These are phyloP conservation scores for Patiria miniata DNA, from an alignment of 35 echinoderm and acorn worm genomes.

Conservation along the genomic window DNA sequence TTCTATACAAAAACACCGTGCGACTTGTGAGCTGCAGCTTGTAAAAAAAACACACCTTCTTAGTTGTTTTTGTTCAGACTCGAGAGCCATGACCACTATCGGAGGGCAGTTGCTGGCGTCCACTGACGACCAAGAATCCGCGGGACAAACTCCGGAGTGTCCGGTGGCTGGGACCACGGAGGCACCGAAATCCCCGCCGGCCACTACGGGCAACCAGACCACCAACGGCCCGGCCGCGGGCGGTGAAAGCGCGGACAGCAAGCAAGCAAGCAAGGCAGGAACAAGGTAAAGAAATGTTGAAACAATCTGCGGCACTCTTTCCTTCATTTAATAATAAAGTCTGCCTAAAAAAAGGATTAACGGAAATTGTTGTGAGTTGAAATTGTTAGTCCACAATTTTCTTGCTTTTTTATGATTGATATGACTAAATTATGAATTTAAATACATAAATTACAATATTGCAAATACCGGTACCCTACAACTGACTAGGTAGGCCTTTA, in stretches of 20 bases:
- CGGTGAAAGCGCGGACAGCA: not conserved
- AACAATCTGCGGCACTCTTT: no score
- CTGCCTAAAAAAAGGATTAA: no score
- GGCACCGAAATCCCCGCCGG: not conserved
- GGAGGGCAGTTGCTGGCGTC: constrained; percentile 13
- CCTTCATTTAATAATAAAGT: no score
- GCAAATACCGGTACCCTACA: no score
- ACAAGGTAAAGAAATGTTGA: not conserved
- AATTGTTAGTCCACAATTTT: no score
- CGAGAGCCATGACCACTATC: not conserved
- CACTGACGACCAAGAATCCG: not conserved
- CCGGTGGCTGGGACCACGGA: not conserved
- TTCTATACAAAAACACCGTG: not conserved
- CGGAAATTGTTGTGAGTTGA: no score
- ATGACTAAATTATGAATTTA: no score
- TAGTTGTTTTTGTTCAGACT: not conserved
- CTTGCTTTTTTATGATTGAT: no score
- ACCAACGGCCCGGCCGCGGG: constrained; percentile 3
- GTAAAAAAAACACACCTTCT: not conserved
- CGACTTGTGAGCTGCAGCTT: no score
- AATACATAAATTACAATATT: no score
- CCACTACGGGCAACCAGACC: not conserved
- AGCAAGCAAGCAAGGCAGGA: not conserved
- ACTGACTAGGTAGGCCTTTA: no score
- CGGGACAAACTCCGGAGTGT: not conserved